Base-by-base conservation (phyloP, 2,888 invertebrate species). In the Cryptus armator region DNA sequence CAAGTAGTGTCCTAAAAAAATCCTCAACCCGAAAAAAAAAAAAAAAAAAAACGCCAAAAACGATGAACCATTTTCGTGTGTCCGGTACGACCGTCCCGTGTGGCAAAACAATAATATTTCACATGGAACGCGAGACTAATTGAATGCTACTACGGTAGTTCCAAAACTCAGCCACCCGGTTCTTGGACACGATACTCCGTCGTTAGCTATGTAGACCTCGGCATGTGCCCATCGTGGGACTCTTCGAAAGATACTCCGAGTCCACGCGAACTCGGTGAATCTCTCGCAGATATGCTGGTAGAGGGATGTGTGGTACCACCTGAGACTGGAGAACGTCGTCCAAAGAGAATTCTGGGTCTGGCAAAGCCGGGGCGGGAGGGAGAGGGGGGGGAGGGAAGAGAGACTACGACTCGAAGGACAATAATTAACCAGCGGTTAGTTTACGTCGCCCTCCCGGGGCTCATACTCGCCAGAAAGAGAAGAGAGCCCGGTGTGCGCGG, bases 101-200 rank as follows among this genome's bases (percentile, higher is more conserved):
- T 68, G 77, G 59, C 82, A 78, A 81, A 81, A 88, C 86, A 89
- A 89, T 87, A 91, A 93, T 93, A 93, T 92, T 92, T 93, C 91
- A 93, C 92, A 90, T 92, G 90, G 90, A 89, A 91, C 90, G 91
- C 90, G 92, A 91, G 89, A 91, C 91, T 93, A 93, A 93, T 93
- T 93, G 93, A 93, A 93, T 92, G 93, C 93, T 93, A 93, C 93
- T 91, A 91, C 91, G 92, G 92, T 93, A 93, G 92, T 93, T 92
- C 89, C 89, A 88, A 87, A 89, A 88, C 90, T 90, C 89, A 90
- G 88, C 89, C 83, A 88, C 86, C 83, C 89, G 19, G 43, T 19
- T 83, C 72, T 53, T 81, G 59, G 46, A 16, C 68, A 83, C 83
- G 86, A 77, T 74, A 68, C 24, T 62, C 59, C 81, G 76, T 76